These are phyloP conservation scores for Hartigia nigra DNA, from an alignment of 2,888 invertebrate genomes.

Conservation along the genomic window DNA sequence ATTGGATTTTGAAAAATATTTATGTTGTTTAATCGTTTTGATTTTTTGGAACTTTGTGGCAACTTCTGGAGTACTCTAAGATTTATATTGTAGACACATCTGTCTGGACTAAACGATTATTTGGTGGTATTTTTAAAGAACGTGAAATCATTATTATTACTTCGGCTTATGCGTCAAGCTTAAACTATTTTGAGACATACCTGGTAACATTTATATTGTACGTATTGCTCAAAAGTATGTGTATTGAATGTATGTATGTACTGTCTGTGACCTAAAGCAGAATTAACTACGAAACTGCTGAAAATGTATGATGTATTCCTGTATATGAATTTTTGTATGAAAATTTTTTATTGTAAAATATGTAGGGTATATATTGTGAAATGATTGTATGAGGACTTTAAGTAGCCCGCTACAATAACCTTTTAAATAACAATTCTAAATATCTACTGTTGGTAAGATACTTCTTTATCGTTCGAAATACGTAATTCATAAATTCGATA, in stretches of 20 bases:
- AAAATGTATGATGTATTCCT: background rate
- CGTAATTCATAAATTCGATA: background rate
- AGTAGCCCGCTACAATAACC: background rate
- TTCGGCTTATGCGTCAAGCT: background rate
- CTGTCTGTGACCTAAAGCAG: background rate
- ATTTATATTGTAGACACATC: background rate
- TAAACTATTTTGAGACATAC: background rate
- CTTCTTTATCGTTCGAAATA: background rate
- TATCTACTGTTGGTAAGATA: background rate
- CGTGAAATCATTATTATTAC: background rate
- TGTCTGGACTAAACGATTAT: background rate
- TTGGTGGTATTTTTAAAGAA: background rate
- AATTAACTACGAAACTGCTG: background rate
- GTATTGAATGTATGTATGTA: background rate
- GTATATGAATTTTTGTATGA: background rate
- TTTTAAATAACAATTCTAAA: background rate
- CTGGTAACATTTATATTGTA: background rate
- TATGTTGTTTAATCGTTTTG: background rate
- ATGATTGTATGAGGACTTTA: background rate
- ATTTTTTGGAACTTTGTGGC: background rate
- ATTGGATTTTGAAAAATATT: background rate
- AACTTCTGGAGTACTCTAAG: background rate
- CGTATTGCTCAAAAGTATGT: background rate
- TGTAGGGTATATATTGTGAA: background rate
- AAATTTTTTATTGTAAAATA: background rate